Evolutionary conservation across 1,140 invertebrate species (phyloP), one percentile per base, ranked within the genome.

Genomic region (Mizuhopecten yessoensis): DNA sequence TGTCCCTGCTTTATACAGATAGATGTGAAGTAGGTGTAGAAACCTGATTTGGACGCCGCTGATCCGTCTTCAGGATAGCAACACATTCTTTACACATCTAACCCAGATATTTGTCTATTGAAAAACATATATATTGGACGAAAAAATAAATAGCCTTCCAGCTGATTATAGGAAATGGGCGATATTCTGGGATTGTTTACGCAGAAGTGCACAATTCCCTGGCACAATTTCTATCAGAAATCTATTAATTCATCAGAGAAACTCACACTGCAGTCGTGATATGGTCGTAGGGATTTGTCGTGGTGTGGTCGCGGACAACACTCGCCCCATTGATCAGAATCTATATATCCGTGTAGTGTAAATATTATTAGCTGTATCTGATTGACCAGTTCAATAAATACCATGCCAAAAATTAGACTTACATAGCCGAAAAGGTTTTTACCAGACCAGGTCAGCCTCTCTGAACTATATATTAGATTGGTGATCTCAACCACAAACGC

Each of bases 191-290:
- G 57, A 75, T 75, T 75, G 29, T 75, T 75, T 75, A 23, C 57
- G 23, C 57, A 75, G 29, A 75, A 75, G 57, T 75, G 57, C 57
- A 75, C 57, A 75, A 29, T 75, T 75, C 11, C 17, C 57, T 29
- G 57, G 57, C 57, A n/a, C 15, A 75, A 17, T 75, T 75, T 75
- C 57, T n/a, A 75, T 75, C 57, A 75, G 57, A 75, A 75, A 75
- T 75, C 57, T 75, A 75, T 75, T 75, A 75, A 75, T 75, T 75
- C 57, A 75, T 75, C 57, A 75, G 23, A 75, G 57, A 75, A 75
- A 75, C 29, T 75, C 1, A 75, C 57, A 75, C n/a, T 1, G 1
- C 57, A 75, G 57, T 29, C 57, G n/a, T 75, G 57, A 75, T 75
- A n/a, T 75, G 57, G 23, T 75, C 57, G 29, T 75, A 75, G 57